A percentile compares a stretch with the other conserved stretches of the same genome.
Conservation (phyloP, 2,113 vertebrate species). For the Symphodus melops region DNA sequence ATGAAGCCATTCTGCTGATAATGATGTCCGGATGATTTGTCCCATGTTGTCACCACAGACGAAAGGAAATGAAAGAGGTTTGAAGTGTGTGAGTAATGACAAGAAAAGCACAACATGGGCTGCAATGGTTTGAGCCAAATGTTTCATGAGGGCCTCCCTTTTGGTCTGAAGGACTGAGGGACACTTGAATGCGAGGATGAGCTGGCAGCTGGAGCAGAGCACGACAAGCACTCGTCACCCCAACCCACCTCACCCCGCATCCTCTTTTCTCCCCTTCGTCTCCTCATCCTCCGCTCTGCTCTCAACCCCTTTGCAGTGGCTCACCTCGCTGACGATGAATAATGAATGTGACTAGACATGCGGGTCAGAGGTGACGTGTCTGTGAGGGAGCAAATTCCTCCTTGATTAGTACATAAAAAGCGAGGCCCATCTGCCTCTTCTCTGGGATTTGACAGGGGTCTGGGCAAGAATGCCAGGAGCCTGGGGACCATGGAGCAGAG, state of each 20-base stretch:
- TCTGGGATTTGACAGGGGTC: constrained; percentile 75
- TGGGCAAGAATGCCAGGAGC: constrained; percentile 72
- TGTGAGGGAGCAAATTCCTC: constrained; percentile 84
- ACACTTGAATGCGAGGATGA: constrained; percentile 60
- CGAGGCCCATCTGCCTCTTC: constrained; percentile 80
- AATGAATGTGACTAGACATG: constrained; percentile 83
- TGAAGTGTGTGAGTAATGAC: constrained; percentile 10
- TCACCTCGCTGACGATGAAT: constrained; percentile 83
- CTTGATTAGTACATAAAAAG: constrained; percentile 86
- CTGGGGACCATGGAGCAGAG: constrained; percentile 50
- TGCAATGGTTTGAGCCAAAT: constrained; percentile 53
- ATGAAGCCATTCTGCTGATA: not conserved
- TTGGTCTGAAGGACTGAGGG: constrained; percentile 36
- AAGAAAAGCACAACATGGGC: constrained; percentile 35
- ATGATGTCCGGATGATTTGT: constrained; percentile 27
- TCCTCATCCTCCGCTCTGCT: constrained; percentile 56
- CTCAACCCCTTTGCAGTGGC: constrained; percentile 66
- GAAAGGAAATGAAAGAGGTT: constrained; percentile 22
- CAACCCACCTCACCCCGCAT: constrained; percentile 29
- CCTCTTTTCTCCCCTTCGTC: constrained; percentile 41
- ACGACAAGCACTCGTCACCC: constrained; percentile 52
- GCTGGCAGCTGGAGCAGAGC: constrained; percentile 60
- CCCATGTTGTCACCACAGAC: constrained; percentile 25
- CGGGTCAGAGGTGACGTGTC: constrained; percentile 83
- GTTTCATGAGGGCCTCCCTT: constrained; percentile 29